Percentiles rank a stretch among this genome's conserved stretches.
These are phyloP conservation scores for Lydus trimaculatus DNA, from an alignment of 2,888 invertebrate genomes.

Conservation along the genomic window DNA sequence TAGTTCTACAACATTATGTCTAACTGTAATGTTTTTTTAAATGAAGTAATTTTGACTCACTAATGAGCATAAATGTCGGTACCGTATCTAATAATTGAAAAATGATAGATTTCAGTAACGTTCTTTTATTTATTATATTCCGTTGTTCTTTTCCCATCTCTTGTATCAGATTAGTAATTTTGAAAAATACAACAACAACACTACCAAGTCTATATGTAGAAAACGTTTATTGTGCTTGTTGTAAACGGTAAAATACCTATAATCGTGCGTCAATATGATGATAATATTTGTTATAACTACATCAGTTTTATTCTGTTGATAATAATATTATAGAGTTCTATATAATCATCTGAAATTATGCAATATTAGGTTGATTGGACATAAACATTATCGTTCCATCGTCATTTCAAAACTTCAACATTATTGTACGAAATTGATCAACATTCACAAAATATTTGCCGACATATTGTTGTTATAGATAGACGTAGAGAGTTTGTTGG, in stretches of 20 bases:
- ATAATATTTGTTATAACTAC: constrained; percentile 8
- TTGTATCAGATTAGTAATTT: not conserved
- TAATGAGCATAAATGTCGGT: not conserved
- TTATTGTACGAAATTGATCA: not conserved
- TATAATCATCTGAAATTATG: constrained; percentile 2
- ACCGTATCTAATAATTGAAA: not conserved
- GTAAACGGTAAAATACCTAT: not conserved
- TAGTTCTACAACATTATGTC: too few relatives aligned
- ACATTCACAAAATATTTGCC: not conserved
- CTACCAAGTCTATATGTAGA: not conserved
- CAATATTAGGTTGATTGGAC: not conserved
- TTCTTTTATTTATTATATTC: not conserved
- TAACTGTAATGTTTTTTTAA: too few relatives aligned
- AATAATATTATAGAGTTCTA: not conserved
- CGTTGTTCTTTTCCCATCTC: too few relatives aligned
- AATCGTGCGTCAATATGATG: not conserved
- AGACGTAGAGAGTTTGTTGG: too few relatives aligned
- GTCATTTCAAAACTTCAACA: not conserved
- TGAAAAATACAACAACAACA: not conserved
- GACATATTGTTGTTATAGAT: not conserved
- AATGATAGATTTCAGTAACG: not conserved
- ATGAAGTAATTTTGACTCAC: not conserved
- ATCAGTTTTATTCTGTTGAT: not conserved
- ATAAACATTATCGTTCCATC: not conserved
- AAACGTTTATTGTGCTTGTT: not conserved